Conservation (phyloP, 2,888 invertebrate genomes). For the Yponomeuta plumbellus region DNA sequence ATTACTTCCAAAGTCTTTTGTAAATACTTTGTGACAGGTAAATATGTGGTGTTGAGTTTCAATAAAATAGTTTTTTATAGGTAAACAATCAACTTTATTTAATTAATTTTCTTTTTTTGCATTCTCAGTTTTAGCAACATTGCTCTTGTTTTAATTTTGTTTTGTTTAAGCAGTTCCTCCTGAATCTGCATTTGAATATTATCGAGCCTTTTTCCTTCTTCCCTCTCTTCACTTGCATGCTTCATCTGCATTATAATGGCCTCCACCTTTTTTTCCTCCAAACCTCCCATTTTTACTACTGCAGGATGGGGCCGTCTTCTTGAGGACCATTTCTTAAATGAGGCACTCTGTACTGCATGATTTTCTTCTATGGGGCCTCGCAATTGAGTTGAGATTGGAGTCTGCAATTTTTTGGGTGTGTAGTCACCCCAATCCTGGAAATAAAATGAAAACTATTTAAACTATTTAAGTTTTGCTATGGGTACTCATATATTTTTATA, state of each 20-base stretch:
- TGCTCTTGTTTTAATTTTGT: slow-evolving; percentile 14
- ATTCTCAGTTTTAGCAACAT: slow-evolving; percentile 10
- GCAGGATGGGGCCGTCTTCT: slow-evolving; percentile 7
- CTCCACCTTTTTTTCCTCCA: background rate
- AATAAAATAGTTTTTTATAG: background rate
- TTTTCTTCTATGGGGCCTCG: background rate
- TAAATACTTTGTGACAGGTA: background rate
- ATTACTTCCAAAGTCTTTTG: slow-evolving; percentile 12
- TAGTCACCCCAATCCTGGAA: slow-evolving; percentile 13
- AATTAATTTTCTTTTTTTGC: slow-evolving; percentile 5
- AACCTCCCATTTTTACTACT: background rate
- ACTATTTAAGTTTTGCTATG: background rate
- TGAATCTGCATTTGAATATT: slow-evolving; percentile 1
- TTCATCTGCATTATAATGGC: slow-evolving; percentile 3
- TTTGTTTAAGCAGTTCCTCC: slow-evolving; percentile 15
- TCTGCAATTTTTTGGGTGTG: background rate
- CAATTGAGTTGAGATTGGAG: slow-evolving; percentile 4
- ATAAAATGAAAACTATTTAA: background rate
- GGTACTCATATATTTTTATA: too few species aligned
- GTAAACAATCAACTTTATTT: background rate
- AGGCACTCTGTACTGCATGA: too few species aligned
- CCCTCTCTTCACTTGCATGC: background rate
- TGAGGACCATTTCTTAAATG: background rate
- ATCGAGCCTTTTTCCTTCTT: background rate
- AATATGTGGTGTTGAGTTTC: background rate